Evolutionary conservation across 2,113 vertebrate genomes (phyloP), one percentile per base, ranked within the genome.

Genomic region (Tupaia chinensis): DNA sequence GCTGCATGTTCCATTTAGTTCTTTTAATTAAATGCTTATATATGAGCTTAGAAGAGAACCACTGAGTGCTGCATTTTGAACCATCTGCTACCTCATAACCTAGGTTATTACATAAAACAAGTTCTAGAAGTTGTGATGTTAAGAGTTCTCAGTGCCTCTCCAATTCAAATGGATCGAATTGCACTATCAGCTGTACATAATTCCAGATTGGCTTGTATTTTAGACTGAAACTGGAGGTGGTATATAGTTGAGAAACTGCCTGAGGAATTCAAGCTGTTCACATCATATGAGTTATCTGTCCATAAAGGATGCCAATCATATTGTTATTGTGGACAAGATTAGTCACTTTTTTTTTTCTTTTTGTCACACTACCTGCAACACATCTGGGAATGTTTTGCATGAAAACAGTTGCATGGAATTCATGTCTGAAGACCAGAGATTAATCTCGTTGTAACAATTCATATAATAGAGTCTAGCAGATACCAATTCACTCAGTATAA

Each of bases 251-350:
- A 96, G 87, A 96, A 97, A 93, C 19, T 91, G 83, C 78, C 74
- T 89, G 58, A 91, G 80, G 93, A 95, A 95, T 87, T 91, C 94
- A 96, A 84, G 82, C 85, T 95, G 95, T 93, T 96, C 72, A 63
- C 27, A 89, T 95, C 82, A 94, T 16, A 65, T 29, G 70, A 68
- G 7, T 34, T 91, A 61, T 93, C 78, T 83, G 14, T 34, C 56
- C 53, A 58, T 73, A 95, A 83, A 92, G 34, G n/a, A 13, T 89
- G 76, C 54, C 91, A 94, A 25, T 96, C 94, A 58, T 58, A 87
- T 54, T 92, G 78, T 95, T 91, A 82, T 23, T 95, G 22, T 12
- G 54, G 72, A 90, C 95, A 92, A 34, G 4, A 87, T 95, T 83
- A 66, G 68, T 96, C 85, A 70, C 22, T 72, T 79, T 68, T 72